A percentile compares a stretch with the other conserved stretches of the same genome.
These are phyloP conservation scores for Hippoglossus hippoglossus DNA, from an alignment of 2,797 vertebrate species.

Conservation along the genomic window DNA sequence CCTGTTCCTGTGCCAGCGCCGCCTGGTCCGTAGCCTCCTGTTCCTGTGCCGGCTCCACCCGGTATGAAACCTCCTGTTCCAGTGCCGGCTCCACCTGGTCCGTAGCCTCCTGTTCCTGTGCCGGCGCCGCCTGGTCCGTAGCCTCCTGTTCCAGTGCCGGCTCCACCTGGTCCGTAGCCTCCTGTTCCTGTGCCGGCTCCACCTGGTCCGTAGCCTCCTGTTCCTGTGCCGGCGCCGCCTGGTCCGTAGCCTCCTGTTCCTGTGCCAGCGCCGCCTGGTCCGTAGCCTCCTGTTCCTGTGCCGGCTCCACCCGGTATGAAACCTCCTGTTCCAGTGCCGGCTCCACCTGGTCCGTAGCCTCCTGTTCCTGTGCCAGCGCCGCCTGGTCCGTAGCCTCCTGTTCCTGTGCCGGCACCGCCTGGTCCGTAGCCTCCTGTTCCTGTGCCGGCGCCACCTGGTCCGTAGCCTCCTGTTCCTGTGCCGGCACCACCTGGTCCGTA, in stretches of 20 bases:
- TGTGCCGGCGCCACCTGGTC: conserved; percentile 17
- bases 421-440: not conserved
- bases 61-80: conserved; percentile 19
- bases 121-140: not conserved
- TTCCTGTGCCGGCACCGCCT: too few species aligned
- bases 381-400: not conserved
- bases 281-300: too few species aligned
- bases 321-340: too few species aligned
- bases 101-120: conserved; percentile 30
- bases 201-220: conserved; percentile 36
- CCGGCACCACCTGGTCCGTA: conserved; percentile 44
- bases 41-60: conserved; percentile 32
- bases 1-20: conserved; percentile 36
- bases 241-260: conserved; percentile 43
- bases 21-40: conserved; percentile 39
- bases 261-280: not conserved
- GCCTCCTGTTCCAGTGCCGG: conserved; percentile 5
- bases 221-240: conserved; percentile 42
- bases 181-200: conserved; percentile 46
- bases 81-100: conserved; percentile 32
- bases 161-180: not conserved
- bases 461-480: conserved; percentile 11
- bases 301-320: too few species aligned
- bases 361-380: too few species aligned
- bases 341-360: too few species aligned